Evolutionary conservation across 2,888 invertebrate species (phyloP).

Genomic region (Ennomos quercinarius): DNA sequence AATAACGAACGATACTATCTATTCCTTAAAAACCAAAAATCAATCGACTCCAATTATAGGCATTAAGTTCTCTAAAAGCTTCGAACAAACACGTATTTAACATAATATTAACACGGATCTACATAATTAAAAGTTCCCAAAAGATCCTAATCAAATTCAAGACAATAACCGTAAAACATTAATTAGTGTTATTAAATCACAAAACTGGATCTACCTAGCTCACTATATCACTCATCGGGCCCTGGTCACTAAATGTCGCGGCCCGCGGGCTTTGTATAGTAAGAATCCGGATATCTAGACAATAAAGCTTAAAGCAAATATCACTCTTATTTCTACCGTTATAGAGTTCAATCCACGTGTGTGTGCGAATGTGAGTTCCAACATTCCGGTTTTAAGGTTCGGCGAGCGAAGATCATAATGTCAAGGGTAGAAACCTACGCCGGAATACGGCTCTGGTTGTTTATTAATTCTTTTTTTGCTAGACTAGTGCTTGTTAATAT

Average conservation of each 20-base stretch:
- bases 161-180: constrained; percentile 16
- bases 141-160: background rate
- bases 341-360: constrained; percentile 27
- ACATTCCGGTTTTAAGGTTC: constrained; percentile 34
- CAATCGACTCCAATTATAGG: no score
- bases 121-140: background rate
- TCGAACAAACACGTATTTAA: no score
- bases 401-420: constrained; percentile 51
- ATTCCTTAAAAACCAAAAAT: no score
- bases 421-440: constrained; percentile 58
- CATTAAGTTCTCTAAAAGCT: no score
- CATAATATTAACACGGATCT: background rate
- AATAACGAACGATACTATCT: no score
- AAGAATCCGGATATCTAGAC: constrained; percentile 52
- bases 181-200: constrained; percentile 35
- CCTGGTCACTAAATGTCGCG: constrained; percentile 42
- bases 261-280: constrained; percentile 23
- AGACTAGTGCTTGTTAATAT: constrained; percentile 6
- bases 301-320: constrained; percentile 8
- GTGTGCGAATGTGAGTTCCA: constrained; percentile 30
- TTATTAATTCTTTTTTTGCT: constrained; percentile 17
- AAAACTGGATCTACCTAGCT: constrained; percentile 42
- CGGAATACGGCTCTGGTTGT: constrained; percentile 18
- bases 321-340: constrained; percentile 12
- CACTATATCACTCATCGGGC: constrained; percentile 35